A percentile compares a stretch with the other conserved stretches of the same genome.
phyloP scores from a whole-genome alignment of 2,797 vertebrate genomes.

The Neostethus bicornis region DNA sequence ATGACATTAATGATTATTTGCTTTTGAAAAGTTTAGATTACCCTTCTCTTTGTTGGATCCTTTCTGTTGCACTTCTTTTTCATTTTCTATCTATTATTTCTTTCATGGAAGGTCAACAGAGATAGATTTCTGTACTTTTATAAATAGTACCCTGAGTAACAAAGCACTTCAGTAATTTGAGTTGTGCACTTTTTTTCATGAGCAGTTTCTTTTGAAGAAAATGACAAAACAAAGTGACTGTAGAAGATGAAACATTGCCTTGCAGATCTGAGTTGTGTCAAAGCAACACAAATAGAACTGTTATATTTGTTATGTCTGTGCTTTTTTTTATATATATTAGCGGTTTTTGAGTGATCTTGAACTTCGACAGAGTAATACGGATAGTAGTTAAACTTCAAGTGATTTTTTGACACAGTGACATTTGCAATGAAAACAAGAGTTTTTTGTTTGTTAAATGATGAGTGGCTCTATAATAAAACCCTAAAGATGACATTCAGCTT shows the following conservation, averaged over 20 bases:
- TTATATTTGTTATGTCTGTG: neutral
- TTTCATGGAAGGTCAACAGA: constrained; percentile 27
- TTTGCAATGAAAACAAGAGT: too few species aligned
- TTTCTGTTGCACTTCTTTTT: constrained; percentile 22
- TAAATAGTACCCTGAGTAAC: constrained; percentile 34
- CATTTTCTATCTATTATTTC: constrained; percentile 20
- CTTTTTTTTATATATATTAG: too few species aligned
- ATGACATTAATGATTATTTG: constrained; percentile 52
- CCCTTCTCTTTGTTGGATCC: constrained; percentile 21
- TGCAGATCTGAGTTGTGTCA: neutral
- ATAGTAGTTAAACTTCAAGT: too few species aligned
- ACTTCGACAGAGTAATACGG: too few species aligned
- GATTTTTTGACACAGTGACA: too few species aligned
- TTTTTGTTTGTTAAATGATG: too few species aligned
- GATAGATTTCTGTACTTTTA: constrained; percentile 26
- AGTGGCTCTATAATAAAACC: too few species aligned
- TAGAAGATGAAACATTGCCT: neutral
- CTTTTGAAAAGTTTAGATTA: constrained; percentile 46
- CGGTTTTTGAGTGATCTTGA: too few species aligned
- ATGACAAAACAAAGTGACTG: constrained; percentile 3
- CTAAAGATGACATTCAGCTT: too few species aligned
- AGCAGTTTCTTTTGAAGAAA: constrained; percentile 15
- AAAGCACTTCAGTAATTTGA: constrained; percentile 25
- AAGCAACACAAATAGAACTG: too few species aligned
- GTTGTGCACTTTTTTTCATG: constrained; percentile 18